Evolutionary conservation across 1,140 invertebrate genomes (phyloP).

Genomic region (Hydropsyche tenuis): DNA sequence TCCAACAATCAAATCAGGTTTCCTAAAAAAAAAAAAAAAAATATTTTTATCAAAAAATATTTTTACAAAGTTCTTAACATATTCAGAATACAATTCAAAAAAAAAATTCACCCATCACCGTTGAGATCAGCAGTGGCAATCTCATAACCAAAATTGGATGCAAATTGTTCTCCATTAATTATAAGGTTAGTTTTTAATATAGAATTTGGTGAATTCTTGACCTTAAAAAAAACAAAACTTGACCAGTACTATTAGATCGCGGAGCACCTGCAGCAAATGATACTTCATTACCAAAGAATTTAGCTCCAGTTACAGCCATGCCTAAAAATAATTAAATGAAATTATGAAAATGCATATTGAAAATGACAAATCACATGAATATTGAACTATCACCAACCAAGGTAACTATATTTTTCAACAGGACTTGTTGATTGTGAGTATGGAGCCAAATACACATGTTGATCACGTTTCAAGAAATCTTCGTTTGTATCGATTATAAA

Average conservation of each 20-base stretch:
- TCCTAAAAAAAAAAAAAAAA: slow-evolving; percentile 61
- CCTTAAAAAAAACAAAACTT: slow-evolving; percentile 83
- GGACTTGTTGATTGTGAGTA: slow-evolving; percentile 70
- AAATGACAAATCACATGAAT: neutral
- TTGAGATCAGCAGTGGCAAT: slow-evolving; percentile 84
- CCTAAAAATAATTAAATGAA: slow-evolving; percentile 63
- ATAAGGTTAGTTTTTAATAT: slow-evolving; percentile 69
- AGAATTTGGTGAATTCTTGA: slow-evolving; percentile 54
- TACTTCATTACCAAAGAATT: slow-evolving; percentile 72
- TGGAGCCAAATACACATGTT: slow-evolving; percentile 77
- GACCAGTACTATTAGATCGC: slow-evolving; percentile 81
- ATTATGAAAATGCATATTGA: neutral
- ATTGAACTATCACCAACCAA: slow-evolving; percentile 4
- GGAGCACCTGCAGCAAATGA: slow-evolving; percentile 88
- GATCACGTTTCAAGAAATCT: slow-evolving; percentile 77
- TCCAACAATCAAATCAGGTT: slow-evolving; percentile 85
- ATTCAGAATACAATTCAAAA: slow-evolving; percentile 31
- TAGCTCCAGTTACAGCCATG: slow-evolving; percentile 85
- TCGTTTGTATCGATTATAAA: slow-evolving; percentile 80
- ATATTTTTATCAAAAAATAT: too few species aligned
- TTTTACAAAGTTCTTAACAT: too few species aligned
- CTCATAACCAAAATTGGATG: slow-evolving; percentile 89
- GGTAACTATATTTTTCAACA: slow-evolving; percentile 77
- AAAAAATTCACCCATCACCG: slow-evolving; percentile 74
- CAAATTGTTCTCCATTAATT: slow-evolving; percentile 84